Evolutionary conservation across 2,888 invertebrate species (phyloP).

Genomic region (Drosophila mimica): DNA sequence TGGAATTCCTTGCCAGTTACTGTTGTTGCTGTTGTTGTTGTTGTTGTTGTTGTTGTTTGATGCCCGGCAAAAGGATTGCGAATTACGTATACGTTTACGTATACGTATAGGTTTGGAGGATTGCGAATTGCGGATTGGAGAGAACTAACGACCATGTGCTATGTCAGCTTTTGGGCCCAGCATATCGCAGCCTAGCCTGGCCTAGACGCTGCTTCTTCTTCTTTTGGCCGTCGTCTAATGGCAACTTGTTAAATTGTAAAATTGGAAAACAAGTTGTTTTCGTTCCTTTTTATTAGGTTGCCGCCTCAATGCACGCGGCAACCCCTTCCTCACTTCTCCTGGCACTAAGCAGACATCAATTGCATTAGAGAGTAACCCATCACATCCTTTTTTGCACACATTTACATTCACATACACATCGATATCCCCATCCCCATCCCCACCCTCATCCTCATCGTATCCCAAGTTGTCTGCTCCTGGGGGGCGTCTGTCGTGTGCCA

Average conservation of each 20-base stretch:
- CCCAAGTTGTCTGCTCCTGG: constrained; percentile 25
- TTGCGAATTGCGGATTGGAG: constrained; percentile 30
- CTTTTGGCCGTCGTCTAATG: constrained; percentile 62
- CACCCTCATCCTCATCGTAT: neutral
- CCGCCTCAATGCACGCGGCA: constrained; percentile 73
- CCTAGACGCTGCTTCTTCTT: constrained; percentile 8
- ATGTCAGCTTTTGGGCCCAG: constrained; percentile 18
- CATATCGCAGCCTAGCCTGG: neutral
- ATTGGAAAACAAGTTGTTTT: constrained; percentile 84
- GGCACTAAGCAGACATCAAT: constrained; percentile 76
- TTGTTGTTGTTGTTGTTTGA: constrained; percentile 30
- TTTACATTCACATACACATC: constrained; percentile 6
- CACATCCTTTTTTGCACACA: constrained; percentile 18
- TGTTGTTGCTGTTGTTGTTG: constrained; percentile 44
- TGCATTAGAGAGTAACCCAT: constrained; percentile 71
- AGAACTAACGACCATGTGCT: constrained; percentile 65
- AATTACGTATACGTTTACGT: constrained; percentile 41
- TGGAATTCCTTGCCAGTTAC: constrained; percentile 60
- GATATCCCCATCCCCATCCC: constrained; percentile 10
- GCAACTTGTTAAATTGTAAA: constrained; percentile 84
- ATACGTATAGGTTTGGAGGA: constrained; percentile 11
- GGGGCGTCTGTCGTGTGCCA: constrained; percentile 49
- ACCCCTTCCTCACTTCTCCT: constrained; percentile 14
- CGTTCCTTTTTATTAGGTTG: constrained; percentile 83
- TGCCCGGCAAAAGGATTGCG: constrained; percentile 77